Evolutionary conservation across 2,113 vertebrate genomes (phyloP).

Genomic region (Microcebus tavaratra): DNA sequence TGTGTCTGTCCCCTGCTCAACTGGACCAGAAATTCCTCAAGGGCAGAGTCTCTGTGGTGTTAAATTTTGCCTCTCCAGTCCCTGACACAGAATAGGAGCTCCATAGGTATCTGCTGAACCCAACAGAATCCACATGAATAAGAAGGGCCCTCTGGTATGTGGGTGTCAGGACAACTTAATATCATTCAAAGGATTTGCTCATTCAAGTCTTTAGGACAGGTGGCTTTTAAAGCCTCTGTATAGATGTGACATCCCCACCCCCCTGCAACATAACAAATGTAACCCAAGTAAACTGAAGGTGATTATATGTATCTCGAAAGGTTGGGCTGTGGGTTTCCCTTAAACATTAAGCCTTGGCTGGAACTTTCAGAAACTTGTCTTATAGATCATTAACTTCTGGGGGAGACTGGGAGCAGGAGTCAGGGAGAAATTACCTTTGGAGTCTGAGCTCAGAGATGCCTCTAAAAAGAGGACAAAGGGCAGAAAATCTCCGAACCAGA

Average conservation of each 20-base stretch:
- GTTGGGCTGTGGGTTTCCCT: slow-evolving; percentile 14
- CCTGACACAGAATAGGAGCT: not conserved
- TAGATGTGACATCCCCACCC: not conserved
- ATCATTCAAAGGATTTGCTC: not conserved
- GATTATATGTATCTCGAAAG: slow-evolving; percentile 20
- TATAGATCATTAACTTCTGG: slow-evolving; percentile 72
- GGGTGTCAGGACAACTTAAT: not conserved
- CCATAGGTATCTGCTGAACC: not conserved
- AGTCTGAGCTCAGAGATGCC: not conserved
- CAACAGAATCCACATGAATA: not conserved
- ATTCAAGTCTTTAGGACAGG: not conserved
- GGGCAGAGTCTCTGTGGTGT: not conserved
- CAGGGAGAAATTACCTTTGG: not conserved
- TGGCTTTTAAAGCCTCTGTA: not conserved
- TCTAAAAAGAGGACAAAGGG: not conserved
- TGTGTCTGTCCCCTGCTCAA: not conserved
- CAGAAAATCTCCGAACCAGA: no score
- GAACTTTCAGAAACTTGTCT: slow-evolving; percentile 54
- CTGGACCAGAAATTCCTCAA: not conserved
- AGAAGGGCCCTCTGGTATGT: not conserved
- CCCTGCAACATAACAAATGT: not conserved
- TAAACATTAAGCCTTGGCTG: slow-evolving; percentile 66
- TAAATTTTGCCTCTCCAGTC: not conserved
- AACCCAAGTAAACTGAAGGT: slow-evolving; percentile 25
- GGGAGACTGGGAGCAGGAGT: not conserved